Percentiles rank a stretch among this genome's conserved stretches.
These are phyloP conservation scores for Cebidichthys violaceus DNA, from an alignment of 2,113 vertebrate genomes.

Conservation along the genomic window DNA sequence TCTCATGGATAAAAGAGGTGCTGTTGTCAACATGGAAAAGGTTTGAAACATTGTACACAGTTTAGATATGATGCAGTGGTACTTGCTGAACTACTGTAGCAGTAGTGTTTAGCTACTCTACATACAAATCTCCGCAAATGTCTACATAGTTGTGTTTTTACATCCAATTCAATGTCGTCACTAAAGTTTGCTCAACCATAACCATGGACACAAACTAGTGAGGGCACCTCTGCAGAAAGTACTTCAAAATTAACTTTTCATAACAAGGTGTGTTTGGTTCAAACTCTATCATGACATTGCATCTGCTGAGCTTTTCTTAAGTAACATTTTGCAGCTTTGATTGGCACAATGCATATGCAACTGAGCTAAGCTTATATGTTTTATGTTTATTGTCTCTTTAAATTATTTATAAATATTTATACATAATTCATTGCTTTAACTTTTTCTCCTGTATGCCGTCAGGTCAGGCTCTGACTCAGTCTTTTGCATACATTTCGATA, in stretches of 20 bases:
- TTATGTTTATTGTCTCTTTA: neutral
- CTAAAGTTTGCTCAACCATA: neutral
- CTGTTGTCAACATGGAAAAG: neutral
- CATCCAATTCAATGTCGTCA: neutral
- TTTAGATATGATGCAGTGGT: neutral
- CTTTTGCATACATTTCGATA: slow-evolving; percentile 1
- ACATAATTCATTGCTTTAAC: neutral
- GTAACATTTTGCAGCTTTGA: neutral
- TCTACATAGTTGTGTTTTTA: neutral
- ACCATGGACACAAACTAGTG: neutral
- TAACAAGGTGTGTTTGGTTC: neutral
- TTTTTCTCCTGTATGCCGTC: neutral
- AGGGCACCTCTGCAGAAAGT: neutral
- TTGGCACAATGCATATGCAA: neutral
- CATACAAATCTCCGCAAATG: neutral
- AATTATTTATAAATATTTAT: too few relatives aligned
- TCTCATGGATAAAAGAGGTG: neutral
- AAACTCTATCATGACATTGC: neutral
- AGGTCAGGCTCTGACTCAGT: neutral
- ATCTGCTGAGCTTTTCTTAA: neutral
- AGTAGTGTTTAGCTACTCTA: neutral
- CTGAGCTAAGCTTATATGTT: neutral
- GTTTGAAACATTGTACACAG: neutral
- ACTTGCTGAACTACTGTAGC: neutral
- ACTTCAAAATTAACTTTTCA: neutral